phyloP scores from a whole-genome alignment of 2,113 vertebrate species.

The Misgurnus anguillicaudatus region DNA sequence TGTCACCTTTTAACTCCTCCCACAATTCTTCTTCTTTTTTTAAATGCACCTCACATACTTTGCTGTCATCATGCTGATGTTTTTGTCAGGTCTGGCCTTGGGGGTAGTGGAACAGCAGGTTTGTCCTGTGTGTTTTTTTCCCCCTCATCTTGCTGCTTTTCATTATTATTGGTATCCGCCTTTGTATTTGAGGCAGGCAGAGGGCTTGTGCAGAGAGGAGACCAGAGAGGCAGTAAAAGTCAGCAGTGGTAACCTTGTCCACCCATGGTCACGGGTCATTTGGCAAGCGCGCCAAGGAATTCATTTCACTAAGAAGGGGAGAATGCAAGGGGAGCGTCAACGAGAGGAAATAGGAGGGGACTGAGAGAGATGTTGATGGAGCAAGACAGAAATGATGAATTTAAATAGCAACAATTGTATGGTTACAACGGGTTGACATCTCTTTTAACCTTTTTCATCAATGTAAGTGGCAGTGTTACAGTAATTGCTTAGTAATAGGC shows the following conservation, averaged over 20 bases:
- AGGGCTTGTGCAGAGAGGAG: constrained; percentile 70
- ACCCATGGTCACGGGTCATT: constrained; percentile 78
- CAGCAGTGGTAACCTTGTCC: constrained; percentile 69
- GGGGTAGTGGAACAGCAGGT: constrained; percentile 86
- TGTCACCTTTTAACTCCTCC: constrained; percentile 64
- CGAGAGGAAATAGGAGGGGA: constrained; percentile 63
- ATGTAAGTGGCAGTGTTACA: neutral
- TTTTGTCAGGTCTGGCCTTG: constrained; percentile 89
- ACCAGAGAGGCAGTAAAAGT: constrained; percentile 70
- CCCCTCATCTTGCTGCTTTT: constrained; percentile 70
- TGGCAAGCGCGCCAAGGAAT: constrained; percentile 75
- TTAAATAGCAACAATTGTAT: constrained; percentile 45
- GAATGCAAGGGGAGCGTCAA: constrained; percentile 54
- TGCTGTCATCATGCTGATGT: constrained; percentile 90
- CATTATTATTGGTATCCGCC: constrained; percentile 73
- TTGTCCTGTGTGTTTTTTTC: constrained; percentile 62
- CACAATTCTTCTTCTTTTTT: constrained; percentile 47
- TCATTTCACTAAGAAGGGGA: constrained; percentile 77
- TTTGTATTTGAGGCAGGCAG: constrained; percentile 82
- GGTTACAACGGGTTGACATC: constrained; percentile 44
- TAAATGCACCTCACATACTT: constrained; percentile 82
- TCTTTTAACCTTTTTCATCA: constrained; percentile 43
- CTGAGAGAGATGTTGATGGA: constrained; percentile 74
- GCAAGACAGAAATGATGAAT: constrained; percentile 73
- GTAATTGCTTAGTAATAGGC: neutral